These are phyloP conservation scores for Cerastis leucographa DNA, from an alignment of 2,888 invertebrate species.

Conservation along the genomic window DNA sequence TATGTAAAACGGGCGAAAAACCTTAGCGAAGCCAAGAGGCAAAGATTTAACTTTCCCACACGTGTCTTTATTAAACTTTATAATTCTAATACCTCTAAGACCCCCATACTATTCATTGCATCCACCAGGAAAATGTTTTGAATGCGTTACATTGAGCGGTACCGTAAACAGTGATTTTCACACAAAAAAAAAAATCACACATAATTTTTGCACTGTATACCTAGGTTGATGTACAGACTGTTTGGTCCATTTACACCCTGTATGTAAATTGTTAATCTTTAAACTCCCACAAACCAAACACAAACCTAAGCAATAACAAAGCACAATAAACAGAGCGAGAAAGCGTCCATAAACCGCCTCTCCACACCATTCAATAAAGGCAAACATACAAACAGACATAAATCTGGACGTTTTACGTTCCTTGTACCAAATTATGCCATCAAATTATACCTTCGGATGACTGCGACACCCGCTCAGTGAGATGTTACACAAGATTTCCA, in stretches of 20 bases:
- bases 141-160: background rate
- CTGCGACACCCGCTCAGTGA: constrained; percentile 78
- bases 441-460: constrained; percentile 85
- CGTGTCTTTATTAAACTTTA: too few species aligned
- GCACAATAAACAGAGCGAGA: constrained; percentile 61
- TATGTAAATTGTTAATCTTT: background rate
- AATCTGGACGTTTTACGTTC: constrained; percentile 86
- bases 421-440: constrained; percentile 88
- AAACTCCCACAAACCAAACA: constrained; percentile 20
- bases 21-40: too few species aligned
- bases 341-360: constrained; percentile 78
- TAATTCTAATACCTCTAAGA: background rate
- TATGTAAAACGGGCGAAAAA: too few species aligned
- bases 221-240: background rate
- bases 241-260: background rate
- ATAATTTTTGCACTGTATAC: background rate
- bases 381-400: constrained; percentile 85
- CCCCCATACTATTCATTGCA: background rate
- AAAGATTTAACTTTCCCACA: too few species aligned
- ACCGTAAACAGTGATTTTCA: background rate
- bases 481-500: constrained; percentile 86
- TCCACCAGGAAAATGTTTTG: background rate
- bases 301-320: constrained; percentile 44
- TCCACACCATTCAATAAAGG: constrained; percentile 87
- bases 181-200: background rate